phyloP scores from a whole-genome alignment of 2,113 vertebrate genomes.

The Neoarius graeffei region DNA sequence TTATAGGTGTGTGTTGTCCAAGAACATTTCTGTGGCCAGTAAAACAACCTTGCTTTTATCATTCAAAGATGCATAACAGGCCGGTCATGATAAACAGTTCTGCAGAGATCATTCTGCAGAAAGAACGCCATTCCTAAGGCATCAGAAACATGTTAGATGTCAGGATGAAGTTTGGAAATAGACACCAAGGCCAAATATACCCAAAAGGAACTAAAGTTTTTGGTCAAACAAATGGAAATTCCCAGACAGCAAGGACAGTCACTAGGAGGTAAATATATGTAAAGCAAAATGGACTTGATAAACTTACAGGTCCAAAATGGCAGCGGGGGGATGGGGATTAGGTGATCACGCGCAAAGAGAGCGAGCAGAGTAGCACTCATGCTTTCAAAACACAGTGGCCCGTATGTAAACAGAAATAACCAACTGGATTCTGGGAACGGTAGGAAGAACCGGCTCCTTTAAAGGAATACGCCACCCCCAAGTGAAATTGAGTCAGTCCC shows the following conservation, averaged over 20 bases:
- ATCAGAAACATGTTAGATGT: neutral
- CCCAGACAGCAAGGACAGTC: neutral
- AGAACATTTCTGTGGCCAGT: conserved; percentile 18
- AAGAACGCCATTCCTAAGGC: neutral
- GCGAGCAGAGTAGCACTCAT: too few species aligned
- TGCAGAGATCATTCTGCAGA: neutral
- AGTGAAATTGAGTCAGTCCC: too few species aligned
- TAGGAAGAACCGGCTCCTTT: too few species aligned
- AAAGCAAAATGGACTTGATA: too few species aligned
- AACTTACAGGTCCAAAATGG: too few species aligned
- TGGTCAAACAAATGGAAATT: neutral
- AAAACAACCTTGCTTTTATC: conserved; percentile 24
- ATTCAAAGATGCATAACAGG: neutral
- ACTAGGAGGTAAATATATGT: neutral
- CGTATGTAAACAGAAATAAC: too few species aligned
- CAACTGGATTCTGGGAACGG: too few species aligned
- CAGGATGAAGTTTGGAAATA: neutral
- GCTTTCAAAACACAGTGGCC: too few species aligned
- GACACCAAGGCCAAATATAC: neutral
- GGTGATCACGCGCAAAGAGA: too few species aligned
- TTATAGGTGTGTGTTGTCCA: neutral
- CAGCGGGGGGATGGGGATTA: too few species aligned
- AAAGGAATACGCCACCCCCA: too few species aligned
- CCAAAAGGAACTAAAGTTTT: neutral
- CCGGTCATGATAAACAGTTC: neutral